A percentile compares a stretch with the other conserved stretches of the same genome.
Conservation (phyloP, 1,140 invertebrate genomes). For the Pseudomyrmex dendroicus region DNA sequence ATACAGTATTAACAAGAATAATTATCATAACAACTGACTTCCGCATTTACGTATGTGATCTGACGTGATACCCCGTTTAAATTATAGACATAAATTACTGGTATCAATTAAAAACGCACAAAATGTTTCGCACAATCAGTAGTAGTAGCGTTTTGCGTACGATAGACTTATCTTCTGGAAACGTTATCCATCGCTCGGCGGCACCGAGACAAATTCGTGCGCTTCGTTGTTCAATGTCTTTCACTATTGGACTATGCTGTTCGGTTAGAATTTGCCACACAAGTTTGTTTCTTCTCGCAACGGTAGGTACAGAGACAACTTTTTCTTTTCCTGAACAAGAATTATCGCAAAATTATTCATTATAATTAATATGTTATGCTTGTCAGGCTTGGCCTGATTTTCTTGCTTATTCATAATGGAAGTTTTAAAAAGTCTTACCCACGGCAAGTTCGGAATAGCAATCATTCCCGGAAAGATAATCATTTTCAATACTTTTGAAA, state of each 20-base stretch:
- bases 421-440: constrained; percentile 37
- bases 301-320: constrained; percentile 16
- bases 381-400: background rate
- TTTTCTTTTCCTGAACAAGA: constrained; percentile 8
- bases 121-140: background rate
- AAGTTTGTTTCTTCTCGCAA: constrained; percentile 69
- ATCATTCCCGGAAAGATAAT: constrained; percentile 33
- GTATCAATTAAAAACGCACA: background rate
- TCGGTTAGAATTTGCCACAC: constrained; percentile 80
- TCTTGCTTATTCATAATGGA: background rate
- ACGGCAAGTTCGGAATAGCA: constrained; percentile 75
- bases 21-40: background rate
- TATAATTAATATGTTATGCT: background rate
- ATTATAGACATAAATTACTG: constrained; percentile 9
- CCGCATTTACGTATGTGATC: too few species aligned
- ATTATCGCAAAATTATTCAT: background rate
- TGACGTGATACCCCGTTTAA: too few species aligned
- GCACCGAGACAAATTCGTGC: constrained; percentile 79
- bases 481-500: constrained; percentile 22
- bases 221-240: constrained; percentile 80
- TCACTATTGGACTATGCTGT: constrained; percentile 83
- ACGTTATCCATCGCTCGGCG: constrained; percentile 87
- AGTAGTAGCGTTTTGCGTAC: constrained; percentile 75
- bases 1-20: constrained; percentile 46
- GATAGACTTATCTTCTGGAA: constrained; percentile 86